Evolutionary conservation across 2,797 vertebrate species (phyloP).

Genomic region (Pteronotus mesoamericanus): DNA sequence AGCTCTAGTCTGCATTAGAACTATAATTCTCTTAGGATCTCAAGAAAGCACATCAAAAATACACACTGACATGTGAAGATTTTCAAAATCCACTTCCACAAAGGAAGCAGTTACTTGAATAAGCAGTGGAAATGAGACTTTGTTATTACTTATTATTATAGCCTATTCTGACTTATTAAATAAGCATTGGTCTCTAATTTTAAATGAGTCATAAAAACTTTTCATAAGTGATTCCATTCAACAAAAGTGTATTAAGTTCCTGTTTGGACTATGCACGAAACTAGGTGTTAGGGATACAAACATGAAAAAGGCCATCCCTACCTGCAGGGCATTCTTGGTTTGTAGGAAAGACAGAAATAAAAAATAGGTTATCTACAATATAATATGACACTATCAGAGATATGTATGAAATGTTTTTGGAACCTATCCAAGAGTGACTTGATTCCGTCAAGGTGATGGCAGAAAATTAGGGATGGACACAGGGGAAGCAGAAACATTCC

Average conservation of each 20-base stretch:
- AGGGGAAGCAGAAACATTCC: background rate
- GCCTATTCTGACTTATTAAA: slow-evolving; percentile 58
- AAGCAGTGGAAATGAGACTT: slow-evolving; percentile 56
- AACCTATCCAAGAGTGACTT: background rate
- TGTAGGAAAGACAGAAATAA: slow-evolving; percentile 40
- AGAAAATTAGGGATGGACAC: slow-evolving; percentile 11
- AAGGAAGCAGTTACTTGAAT: slow-evolving; percentile 54
- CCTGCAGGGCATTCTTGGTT: slow-evolving; percentile 37
- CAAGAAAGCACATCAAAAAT: slow-evolving; percentile 55
- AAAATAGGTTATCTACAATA: slow-evolving; percentile 33
- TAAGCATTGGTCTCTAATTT: slow-evolving; percentile 68
- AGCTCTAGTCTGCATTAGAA: background rate
- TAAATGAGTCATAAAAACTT: slow-evolving; percentile 66
- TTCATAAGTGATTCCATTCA: slow-evolving; percentile 56
- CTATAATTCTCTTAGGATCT: slow-evolving; percentile 11
- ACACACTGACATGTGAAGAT: slow-evolving; percentile 21
- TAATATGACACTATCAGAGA: slow-evolving; percentile 29
- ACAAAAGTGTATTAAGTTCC: slow-evolving; percentile 50
- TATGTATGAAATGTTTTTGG: slow-evolving; percentile 1
- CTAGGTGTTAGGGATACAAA: slow-evolving; percentile 50
- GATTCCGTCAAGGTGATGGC: background rate
- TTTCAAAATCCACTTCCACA: slow-evolving; percentile 51
- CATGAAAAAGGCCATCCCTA: slow-evolving; percentile 46
- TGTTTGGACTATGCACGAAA: slow-evolving; percentile 42
- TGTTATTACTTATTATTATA: slow-evolving; percentile 57